Conservation (phyloP, 2,797 vertebrate species). For the Meriones psammophilus region DNA sequence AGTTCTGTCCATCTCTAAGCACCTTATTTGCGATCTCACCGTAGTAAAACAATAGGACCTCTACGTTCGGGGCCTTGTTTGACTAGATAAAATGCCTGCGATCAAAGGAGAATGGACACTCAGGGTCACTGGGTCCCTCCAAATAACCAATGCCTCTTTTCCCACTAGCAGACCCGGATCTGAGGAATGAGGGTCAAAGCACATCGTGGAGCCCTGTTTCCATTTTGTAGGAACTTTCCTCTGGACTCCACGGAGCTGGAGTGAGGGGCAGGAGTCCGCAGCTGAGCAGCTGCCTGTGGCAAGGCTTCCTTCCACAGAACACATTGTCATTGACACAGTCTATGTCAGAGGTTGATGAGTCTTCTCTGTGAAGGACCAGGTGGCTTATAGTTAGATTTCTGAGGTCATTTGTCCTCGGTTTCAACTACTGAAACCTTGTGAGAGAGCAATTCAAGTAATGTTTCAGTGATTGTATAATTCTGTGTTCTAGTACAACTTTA, state of each 20-base stretch:
- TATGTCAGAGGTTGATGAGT: neutral
- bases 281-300: neutral
- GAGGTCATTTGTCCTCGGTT: neutral
- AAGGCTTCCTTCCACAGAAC: too few species aligned
- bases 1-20: neutral
- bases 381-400: neutral
- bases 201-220: neutral
- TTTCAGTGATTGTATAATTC: neutral
- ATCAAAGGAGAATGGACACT: neutral
- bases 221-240: neutral
- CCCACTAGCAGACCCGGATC: neutral
- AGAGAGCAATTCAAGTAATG: neutral
- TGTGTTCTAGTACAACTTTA: constrained; percentile 32
- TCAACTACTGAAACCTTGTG: neutral
- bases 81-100: neutral
- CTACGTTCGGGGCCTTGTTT: neutral
- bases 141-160: neutral
- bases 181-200: neutral
- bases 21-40: neutral
- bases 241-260: neutral
- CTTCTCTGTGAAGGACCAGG: neutral
- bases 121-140: neutral
- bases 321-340: too few species aligned
- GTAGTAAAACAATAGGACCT: neutral
- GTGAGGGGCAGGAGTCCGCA: neutral